Percentiles rank a stretch among this genome's conserved stretches.
These are phyloP conservation scores for Bombus superbus DNA, from an alignment of 1,140 invertebrate species.

Conservation along the genomic window DNA sequence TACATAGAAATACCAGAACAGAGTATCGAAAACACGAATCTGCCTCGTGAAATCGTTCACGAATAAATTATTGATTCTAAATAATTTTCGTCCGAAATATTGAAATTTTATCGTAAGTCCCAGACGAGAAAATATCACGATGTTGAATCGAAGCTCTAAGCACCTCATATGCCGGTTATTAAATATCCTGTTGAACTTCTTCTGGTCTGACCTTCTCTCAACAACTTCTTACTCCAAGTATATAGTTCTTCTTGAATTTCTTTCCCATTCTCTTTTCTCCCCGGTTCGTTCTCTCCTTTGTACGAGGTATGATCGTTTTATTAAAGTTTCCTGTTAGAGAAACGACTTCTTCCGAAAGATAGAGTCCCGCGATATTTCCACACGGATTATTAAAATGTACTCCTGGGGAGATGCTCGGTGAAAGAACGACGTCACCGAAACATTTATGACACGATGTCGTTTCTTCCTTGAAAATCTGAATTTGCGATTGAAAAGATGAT, in stretches of 20 bases:
- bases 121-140: no score
- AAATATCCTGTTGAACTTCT: background rate
- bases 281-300: background rate
- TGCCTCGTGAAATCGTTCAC: no score
- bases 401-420: fast-evolving
- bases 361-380: background rate
- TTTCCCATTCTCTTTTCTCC: no score
- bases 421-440: background rate
- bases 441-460: no score
- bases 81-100: no score
- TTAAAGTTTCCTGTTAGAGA: background rate
- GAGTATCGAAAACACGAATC: no score
- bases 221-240: background rate
- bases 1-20: no score
- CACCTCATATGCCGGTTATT: background rate
- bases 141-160: no score
- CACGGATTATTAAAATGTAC: background rate
- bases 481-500: background rate
- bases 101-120: no score
- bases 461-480: background rate
- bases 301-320: background rate
- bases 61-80: no score
- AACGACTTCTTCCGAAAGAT: background rate
- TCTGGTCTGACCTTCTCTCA: background rate
- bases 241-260: background rate